phyloP scores from a whole-genome alignment of 2,888 invertebrate genomes.

The Heteropelma amictum region DNA sequence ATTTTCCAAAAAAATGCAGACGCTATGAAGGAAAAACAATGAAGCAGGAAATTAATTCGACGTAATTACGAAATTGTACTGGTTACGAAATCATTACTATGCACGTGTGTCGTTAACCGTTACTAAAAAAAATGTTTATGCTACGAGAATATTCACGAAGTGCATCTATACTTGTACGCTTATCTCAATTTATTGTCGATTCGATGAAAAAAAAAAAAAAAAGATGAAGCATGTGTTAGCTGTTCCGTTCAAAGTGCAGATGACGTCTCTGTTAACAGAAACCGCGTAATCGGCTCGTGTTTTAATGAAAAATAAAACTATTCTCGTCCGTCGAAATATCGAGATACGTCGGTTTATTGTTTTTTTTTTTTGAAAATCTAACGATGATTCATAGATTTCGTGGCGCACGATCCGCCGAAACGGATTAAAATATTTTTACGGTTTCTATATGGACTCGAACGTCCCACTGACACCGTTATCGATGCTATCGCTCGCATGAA shows the following conservation, averaged over 20 bases:
- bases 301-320: too few relatives aligned
- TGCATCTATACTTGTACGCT: neutral
- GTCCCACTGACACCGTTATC: constrained; percentile 54
- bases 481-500: constrained; percentile 28
- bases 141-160: too few relatives aligned
- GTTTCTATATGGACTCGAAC: constrained; percentile 42
- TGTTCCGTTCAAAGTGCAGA: constrained; percentile 29
- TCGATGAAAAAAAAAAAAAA: neutral
- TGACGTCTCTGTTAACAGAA: neutral
- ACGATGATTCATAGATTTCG: neutral
- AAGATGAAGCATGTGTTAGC: too few relatives aligned
- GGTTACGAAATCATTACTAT: too few relatives aligned
- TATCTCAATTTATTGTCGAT: neutral
- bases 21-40: too few relatives aligned
- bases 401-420: neutral
- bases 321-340: too few relatives aligned
- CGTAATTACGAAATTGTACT: too few relatives aligned
- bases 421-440: constrained; percentile 46
- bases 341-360: neutral
- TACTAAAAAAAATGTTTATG: too few relatives aligned
- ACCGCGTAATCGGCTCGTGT: too few relatives aligned
- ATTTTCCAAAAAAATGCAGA: too few relatives aligned
- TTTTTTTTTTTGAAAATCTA: neutral
- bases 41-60: too few relatives aligned
- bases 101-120: too few relatives aligned